Conservation (phyloP, 64 coral and sea anemone genomes). For the Astreopora myriophthalma region DNA sequence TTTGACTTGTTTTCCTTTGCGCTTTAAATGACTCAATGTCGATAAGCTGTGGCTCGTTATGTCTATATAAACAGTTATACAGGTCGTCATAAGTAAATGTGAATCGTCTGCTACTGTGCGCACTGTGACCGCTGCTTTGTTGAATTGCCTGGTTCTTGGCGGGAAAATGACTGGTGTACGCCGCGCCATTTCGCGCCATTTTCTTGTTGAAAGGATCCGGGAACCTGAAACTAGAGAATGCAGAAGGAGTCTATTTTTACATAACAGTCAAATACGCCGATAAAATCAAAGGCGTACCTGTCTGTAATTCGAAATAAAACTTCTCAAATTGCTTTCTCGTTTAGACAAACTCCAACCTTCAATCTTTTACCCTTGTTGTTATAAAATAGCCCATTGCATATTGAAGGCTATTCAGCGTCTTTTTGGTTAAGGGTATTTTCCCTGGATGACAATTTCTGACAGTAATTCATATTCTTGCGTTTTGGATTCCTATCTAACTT, state of each 20-base stretch:
- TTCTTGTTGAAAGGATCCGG: background rate
- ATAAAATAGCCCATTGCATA: too few relatives aligned
- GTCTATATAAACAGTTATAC: constrained; percentile 36
- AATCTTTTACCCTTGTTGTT: background rate
- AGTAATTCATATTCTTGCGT: background rate
- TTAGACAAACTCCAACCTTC: background rate
- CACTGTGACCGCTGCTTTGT: background rate
- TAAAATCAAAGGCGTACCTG: background rate
- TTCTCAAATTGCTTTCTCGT: background rate
- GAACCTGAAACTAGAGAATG: background rate
- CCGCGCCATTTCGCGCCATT: constrained; percentile 37
- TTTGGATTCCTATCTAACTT: background rate
- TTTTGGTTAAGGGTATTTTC: too few relatives aligned
- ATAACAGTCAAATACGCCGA: background rate
- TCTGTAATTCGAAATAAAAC: background rate
- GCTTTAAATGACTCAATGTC: constrained; percentile 37
- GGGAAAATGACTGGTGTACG: constrained; percentile 19
- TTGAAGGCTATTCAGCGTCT: too few relatives aligned
- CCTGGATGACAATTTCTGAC: background rate
- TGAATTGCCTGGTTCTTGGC: background rate
- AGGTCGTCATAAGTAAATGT: constrained; percentile 39
- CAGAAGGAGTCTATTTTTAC: background rate
- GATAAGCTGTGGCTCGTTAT: constrained; percentile 32
- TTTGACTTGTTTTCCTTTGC: constrained; percentile 20
- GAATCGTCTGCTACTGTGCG: background rate